A percentile compares a stretch with the other conserved stretches of the same genome.
Evolutionary conservation across 2,113 vertebrate genomes (phyloP).

Genomic region (Pardalotus punctatus): DNA sequence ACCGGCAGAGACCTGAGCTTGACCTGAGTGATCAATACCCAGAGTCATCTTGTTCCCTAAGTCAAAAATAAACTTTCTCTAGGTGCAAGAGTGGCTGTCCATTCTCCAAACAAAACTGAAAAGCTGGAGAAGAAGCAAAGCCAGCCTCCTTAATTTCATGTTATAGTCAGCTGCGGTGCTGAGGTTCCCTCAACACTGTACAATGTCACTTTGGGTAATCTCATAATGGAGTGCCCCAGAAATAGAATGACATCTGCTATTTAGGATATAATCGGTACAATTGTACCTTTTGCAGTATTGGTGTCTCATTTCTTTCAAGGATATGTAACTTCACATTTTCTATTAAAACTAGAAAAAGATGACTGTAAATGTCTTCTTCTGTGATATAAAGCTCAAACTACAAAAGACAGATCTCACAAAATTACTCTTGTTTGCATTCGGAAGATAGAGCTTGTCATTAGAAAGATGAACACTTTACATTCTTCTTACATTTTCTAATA

Average conservation of each 20-base stretch:
- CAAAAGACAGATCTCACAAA: not conserved
- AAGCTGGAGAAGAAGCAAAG: not conserved
- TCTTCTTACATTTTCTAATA: slow-evolving; percentile 22
- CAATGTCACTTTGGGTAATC: not conserved
- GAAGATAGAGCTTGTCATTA: slow-evolving; percentile 11
- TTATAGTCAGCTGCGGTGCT: not conserved
- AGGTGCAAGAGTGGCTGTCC: not conserved
- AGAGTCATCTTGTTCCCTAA: not conserved
- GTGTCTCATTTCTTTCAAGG: not conserved
- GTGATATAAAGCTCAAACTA: not conserved
- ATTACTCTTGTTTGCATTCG: slow-evolving; percentile 12
- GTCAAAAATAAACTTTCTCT: not conserved
- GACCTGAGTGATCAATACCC: not conserved
- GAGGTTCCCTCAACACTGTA: not conserved
- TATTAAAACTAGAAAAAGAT: not conserved
- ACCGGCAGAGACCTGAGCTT: not conserved
- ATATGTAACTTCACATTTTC: not conserved
- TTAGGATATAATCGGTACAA: not conserved
- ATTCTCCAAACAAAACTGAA: not conserved
- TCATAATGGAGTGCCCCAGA: not conserved
- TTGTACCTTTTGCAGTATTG: not conserved
- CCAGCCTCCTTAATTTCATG: not conserved
- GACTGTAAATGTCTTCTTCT: not conserved
- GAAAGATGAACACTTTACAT: not conserved
- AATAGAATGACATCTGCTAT: not conserved